These are phyloP conservation scores for Metacarcinus magister DNA, from an alignment of 2,888 invertebrate genomes.

Conservation along the genomic window DNA sequence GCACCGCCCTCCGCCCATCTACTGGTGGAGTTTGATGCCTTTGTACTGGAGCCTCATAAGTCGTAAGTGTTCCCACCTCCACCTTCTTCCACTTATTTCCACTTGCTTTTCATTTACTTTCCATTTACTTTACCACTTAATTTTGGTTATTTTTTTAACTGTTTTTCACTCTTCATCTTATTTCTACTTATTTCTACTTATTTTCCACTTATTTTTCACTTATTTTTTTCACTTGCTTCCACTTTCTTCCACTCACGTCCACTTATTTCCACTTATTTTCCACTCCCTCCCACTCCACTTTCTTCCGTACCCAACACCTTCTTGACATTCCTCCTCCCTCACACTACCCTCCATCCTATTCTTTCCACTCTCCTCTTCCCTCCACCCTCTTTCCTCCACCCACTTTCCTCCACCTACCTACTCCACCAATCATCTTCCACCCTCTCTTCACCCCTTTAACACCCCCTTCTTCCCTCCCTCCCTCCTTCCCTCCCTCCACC, in stretches of 20 bases:
- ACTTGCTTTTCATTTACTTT: neutral
- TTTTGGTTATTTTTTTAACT: too few species aligned
- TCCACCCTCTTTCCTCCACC: slow-evolving; percentile 11
- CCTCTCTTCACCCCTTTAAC: neutral
- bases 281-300: too few species aligned
- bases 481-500: neutral
- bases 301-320: too few species aligned
- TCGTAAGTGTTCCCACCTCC: slow-evolving; percentile 83
- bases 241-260: neutral
- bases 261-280: too few species aligned
- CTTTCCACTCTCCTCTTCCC: neutral
- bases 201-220: neutral
- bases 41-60: slow-evolving; percentile 90
- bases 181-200: neutral
- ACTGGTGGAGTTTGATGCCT: slow-evolving; percentile 90
- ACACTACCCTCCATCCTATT: neutral
- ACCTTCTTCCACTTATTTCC: neutral
- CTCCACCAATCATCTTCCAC: neutral
- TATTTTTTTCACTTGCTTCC: neutral
- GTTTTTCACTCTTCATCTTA: neutral
- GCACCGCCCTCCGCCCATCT: slow-evolving; percentile 90
- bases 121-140: too few species aligned
- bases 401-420: slow-evolving; percentile 12
- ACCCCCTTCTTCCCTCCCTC: neutral
- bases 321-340: too few species aligned